phyloP scores from a whole-genome alignment of 2,113 vertebrate genomes.

The Dasyprocta punctata region DNA sequence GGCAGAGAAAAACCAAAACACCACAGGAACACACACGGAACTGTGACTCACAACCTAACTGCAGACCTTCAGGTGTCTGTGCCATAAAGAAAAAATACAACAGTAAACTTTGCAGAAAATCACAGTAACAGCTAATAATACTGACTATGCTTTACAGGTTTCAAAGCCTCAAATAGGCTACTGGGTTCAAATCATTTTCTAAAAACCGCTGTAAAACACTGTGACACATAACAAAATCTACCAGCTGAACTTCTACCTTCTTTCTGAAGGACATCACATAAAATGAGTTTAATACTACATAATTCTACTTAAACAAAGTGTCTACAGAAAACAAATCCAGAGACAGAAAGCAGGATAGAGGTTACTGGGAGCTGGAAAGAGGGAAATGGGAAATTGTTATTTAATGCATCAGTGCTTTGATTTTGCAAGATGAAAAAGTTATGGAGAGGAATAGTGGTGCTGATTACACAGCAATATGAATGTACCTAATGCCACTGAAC shows the following conservation, averaged over 20 bases:
- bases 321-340: neutral
- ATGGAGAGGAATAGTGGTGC: neutral
- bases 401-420: neutral
- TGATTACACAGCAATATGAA: neutral
- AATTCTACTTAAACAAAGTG: neutral
- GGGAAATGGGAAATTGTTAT: neutral
- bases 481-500: neutral
- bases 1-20: neutral
- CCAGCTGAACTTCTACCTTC: neutral
- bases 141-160: neutral
- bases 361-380: too few species aligned
- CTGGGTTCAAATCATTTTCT: neutral
- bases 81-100: neutral
- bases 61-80: neutral
- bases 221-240: neutral
- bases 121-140: neutral
- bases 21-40: neutral
- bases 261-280: neutral
- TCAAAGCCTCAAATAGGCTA: neutral
- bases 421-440: neutral
- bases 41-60: neutral
- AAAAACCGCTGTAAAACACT: slow-evolving; percentile 23
- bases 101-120: neutral
- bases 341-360: neutral
- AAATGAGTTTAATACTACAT: neutral